Evolutionary conservation across 1,140 invertebrate genomes (phyloP), one percentile per base, ranked within the genome.

Genomic region (Sweltsa coloradensis): DNA sequence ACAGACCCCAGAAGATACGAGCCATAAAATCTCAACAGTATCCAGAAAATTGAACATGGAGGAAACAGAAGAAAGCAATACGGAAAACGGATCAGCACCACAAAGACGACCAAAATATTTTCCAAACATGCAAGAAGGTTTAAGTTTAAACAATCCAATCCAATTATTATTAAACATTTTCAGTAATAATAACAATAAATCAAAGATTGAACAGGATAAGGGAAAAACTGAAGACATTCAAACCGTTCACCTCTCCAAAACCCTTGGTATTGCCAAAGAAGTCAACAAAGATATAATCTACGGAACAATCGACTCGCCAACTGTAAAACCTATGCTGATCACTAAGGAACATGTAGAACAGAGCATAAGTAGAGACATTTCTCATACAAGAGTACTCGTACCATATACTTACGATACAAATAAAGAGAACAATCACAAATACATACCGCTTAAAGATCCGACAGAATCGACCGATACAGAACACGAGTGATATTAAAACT

Each of bases 301-400:
- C 37, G 18, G 9, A 40, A 40, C 37, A 40, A 40, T 40, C 37
- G 24, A 19, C 21, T 40, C 37, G 19, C 37, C 37, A 40, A 19
- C 19, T 13, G 37, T 13, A 40, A 40, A 3, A 16, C 9, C 6
- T 5, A 19, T n/a, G n/a, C n/a, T n/a, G n/a, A n/a, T n/a, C n/a
- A n/a, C n/a, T n/a, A n/a, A n/a, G n/a, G n/a, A n/a, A n/a, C n/a
- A n/a, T n/a, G n/a, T n/a, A n/a, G n/a, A n/a, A n/a, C n/a, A n/a
- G n/a, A n/a, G n/a, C n/a, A n/a, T n/a, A n/a, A n/a, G n/a, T n/a
- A n/a, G n/a, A n/a, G n/a, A n/a, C n/a, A n/a, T n/a, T n/a, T n/a
- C n/a, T n/a, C n/a, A n/a, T n/a, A n/a, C n/a, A n/a, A n/a, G n/a
- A n/a, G n/a, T n/a, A n/a, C n/a, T n/a, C n/a, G n/a, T n/a, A n/a